Conservation (phyloP, 2,888 invertebrate genomes). For the Cephus pygmeus region DNA sequence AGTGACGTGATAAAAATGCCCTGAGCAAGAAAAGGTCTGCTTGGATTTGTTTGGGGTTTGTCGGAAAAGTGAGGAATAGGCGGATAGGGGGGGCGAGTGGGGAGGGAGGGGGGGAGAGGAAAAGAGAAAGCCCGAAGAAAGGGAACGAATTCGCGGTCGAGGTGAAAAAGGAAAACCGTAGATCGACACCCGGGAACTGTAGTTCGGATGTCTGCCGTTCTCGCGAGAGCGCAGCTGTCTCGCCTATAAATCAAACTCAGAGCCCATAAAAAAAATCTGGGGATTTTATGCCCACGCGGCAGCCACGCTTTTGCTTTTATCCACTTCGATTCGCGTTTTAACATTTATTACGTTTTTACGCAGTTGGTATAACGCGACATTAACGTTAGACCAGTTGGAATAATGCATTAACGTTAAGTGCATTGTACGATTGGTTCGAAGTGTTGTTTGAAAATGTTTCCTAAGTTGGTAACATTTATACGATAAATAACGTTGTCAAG, state of each 20-base stretch:
- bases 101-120: background rate
- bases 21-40: background rate
- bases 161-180: slow-evolving; percentile 7
- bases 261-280: slow-evolving; percentile 21
- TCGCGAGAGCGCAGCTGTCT: slow-evolving; percentile 20
- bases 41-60: background rate
- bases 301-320: slow-evolving; percentile 16
- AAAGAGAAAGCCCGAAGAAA: background rate
- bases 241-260: slow-evolving; percentile 22
- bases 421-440: background rate
- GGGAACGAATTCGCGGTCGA: background rate
- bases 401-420: background rate
- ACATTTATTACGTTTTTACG: slow-evolving; percentile 26
- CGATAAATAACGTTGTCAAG: background rate
- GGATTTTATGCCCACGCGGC: slow-evolving; percentile 17
- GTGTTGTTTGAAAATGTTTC: background rate
- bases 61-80: background rate
- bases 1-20: background rate
- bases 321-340: slow-evolving; percentile 24
- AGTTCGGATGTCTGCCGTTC: slow-evolving; percentile 11
- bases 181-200: background rate
- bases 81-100: no score
- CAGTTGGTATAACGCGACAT: background rate
- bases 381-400: background rate
- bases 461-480: background rate